Conservation (phyloP, 2,888 invertebrate genomes). For the Cantharis rustica region DNA sequence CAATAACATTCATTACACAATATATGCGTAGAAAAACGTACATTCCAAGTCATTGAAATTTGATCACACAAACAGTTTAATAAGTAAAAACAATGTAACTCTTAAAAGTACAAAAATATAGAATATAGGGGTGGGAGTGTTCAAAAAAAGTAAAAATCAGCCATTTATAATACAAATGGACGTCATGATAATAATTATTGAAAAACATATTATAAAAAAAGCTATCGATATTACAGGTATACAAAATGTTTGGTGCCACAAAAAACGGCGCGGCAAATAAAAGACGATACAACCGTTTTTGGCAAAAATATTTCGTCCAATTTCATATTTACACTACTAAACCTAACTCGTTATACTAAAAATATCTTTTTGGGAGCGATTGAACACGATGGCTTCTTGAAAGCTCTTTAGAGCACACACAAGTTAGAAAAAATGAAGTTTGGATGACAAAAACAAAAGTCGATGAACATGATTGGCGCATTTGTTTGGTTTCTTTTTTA, state of each 20-base stretch:
- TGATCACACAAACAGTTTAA: slow-evolving; percentile 8
- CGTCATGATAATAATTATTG: background rate
- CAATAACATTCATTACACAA: slow-evolving; percentile 18
- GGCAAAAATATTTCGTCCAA: background rate
- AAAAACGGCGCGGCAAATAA: background rate
- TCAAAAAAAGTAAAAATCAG: background rate
- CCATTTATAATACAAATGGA: background rate
- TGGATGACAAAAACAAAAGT: background rate
- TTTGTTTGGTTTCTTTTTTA: background rate
- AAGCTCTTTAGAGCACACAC: background rate
- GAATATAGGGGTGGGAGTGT: background rate
- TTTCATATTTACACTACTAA: background rate
- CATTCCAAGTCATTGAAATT: background rate
- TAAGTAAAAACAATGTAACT: slow-evolving; percentile 3
- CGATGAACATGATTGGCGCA: background rate
- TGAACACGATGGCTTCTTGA: background rate
- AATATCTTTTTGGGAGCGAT: background rate
- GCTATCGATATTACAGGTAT: background rate
- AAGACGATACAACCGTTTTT: background rate
- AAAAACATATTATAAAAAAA: background rate
- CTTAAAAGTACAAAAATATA: slow-evolving; percentile 2
- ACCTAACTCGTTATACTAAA: background rate
- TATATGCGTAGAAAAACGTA: slow-evolving; percentile 6
- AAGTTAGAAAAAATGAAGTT: background rate
- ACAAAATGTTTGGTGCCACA: background rate